phyloP scores from a whole-genome alignment of 2,888 invertebrate genomes.

The Athalia circularis region DNA sequence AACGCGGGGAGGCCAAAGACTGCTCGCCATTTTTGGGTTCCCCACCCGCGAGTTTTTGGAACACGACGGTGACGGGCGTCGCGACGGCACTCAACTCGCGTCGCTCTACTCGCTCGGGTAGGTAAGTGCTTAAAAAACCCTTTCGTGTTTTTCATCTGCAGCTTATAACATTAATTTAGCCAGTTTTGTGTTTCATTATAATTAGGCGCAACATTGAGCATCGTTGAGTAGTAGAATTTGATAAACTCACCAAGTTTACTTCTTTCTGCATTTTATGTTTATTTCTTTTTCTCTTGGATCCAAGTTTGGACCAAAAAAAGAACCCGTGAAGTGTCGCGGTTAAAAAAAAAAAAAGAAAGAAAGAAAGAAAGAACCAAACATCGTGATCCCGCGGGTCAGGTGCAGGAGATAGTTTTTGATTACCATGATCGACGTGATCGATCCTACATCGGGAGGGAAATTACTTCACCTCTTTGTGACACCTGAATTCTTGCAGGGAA shows the following conservation, averaged over 20 bases:
- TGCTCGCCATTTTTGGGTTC: constrained; percentile 74
- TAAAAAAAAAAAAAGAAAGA: background rate
- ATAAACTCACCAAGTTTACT: background rate
- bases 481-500: constrained; percentile 39
- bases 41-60: constrained; percentile 66
- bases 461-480: constrained; percentile 22
- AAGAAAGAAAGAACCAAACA: constrained; percentile 10
- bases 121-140: constrained; percentile 66
- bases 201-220: too few relatives aligned
- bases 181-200: constrained; percentile 21
- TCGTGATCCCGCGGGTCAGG: too few relatives aligned
- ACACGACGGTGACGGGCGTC: constrained; percentile 55
- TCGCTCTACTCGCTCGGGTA: constrained; percentile 73
- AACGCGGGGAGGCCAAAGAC: constrained; percentile 31
- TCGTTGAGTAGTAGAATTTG: too few relatives aligned
- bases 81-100: constrained; percentile 71
- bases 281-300: too few relatives aligned
- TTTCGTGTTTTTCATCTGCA: constrained; percentile 21
- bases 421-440: background rate
- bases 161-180: constrained; percentile 11
- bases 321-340: constrained; percentile 15
- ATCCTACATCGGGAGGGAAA: background rate
- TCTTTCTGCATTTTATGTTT: background rate
- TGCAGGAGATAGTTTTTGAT: too few relatives aligned
- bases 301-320: background rate